These are phyloP conservation scores for Brevimyrus niger DNA, from an alignment of 2,113 vertebrate species.

Conservation along the genomic window DNA sequence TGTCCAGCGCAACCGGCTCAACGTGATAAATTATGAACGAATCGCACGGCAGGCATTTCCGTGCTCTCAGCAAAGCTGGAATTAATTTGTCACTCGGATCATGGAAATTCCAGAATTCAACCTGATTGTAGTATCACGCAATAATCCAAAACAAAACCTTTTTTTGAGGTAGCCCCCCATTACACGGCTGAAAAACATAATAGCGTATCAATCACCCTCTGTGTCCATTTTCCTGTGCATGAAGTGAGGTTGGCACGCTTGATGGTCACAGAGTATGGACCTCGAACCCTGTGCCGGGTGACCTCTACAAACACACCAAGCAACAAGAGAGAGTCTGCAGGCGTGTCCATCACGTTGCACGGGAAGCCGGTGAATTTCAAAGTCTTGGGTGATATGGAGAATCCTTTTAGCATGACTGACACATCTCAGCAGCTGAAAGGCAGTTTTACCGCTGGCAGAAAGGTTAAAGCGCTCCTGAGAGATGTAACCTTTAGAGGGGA, in stretches of 20 bases:
- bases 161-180: neutral
- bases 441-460: neutral
- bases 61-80: neutral
- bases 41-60: neutral
- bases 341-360: neutral
- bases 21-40: neutral
- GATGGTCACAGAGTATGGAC: neutral
- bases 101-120: neutral
- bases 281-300: neutral
- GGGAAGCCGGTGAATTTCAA: neutral
- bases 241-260: neutral
- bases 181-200: neutral
- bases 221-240: neutral
- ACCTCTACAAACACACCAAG: neutral
- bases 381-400: neutral
- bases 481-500: slow-evolving; percentile 1
- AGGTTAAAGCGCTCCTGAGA: slow-evolving; percentile 10
- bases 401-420: neutral
- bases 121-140: neutral
- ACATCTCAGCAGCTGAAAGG: neutral
- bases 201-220: neutral
- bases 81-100: neutral
- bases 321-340: neutral
- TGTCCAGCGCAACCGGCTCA: neutral
- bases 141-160: neutral